These are phyloP conservation scores for Clistopyga incitator DNA, from an alignment of 2,888 invertebrate species.

Conservation along the genomic window DNA sequence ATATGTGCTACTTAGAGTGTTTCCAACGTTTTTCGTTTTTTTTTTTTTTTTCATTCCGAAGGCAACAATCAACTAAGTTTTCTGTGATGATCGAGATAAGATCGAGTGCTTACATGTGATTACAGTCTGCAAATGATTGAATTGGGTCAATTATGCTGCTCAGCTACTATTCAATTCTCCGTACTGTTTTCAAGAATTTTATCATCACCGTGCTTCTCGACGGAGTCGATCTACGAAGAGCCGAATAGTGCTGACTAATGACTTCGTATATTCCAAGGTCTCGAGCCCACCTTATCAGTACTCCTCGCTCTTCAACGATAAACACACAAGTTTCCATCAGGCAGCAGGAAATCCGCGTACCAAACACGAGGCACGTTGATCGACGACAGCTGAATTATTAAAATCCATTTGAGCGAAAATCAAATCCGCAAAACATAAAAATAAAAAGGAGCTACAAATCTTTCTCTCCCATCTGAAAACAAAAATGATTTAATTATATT, in stretches of 20 bases:
- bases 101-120: constrained; percentile 1
- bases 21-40: neutral
- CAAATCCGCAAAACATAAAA: neutral
- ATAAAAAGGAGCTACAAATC: neutral
- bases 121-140: neutral
- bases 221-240: neutral
- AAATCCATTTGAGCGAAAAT: neutral
- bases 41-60: neutral
- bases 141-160: constrained; percentile 11
- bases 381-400: neutral
- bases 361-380: neutral
- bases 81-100: neutral
- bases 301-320: neutral
- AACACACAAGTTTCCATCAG: neutral
- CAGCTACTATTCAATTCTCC: neutral
- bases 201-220: neutral
- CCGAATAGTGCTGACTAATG: neutral
- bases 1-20: neutral
- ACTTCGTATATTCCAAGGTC: constrained; percentile 4
- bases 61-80: neutral
- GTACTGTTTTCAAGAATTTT: neutral
- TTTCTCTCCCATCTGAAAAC: neutral
- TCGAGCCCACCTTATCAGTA: constrained; percentile 12
- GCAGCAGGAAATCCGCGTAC: neutral
- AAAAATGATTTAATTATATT: too few relatives aligned